Conservation (phyloP, 1,140 invertebrate genomes). For the Bilobella aurantiaca region DNA sequence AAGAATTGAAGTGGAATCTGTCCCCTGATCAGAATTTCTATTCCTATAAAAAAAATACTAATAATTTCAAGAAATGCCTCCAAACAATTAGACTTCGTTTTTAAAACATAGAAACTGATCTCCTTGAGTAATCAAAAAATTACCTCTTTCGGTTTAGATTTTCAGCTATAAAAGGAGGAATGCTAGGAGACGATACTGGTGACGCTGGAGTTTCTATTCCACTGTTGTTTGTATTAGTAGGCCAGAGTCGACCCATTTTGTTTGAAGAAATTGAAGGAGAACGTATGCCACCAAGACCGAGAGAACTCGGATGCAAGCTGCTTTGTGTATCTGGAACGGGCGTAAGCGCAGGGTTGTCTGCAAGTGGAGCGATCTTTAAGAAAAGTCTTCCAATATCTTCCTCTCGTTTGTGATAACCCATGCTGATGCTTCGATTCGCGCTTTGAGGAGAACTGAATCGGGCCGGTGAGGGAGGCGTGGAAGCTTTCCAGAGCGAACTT, state of each 20-base stretch:
- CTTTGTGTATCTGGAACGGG: neutral
- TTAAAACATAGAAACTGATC: too few relatives aligned
- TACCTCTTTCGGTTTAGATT: neutral
- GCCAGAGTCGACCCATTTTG: neutral
- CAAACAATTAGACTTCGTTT: too few relatives aligned
- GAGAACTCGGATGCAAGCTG: neutral
- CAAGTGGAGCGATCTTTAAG: neutral
- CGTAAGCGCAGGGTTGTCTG: neutral
- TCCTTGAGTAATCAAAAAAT: neutral
- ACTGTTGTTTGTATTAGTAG: neutral
- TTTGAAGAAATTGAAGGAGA: neutral
- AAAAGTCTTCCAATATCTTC: neutral
- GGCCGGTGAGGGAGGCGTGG: neutral
- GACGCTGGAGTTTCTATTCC: neutral
- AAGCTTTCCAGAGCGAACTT: neutral
- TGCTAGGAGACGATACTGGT: neutral
- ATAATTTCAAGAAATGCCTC: too few relatives aligned
- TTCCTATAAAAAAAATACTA: too few relatives aligned
- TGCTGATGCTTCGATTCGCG: neutral
- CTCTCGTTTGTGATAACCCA: neutral
- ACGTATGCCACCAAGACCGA: neutral
- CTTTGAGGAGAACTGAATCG: slow-evolving; percentile 1
- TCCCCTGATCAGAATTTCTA: too few relatives aligned
- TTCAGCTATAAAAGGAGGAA: neutral
- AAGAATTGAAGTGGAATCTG: too few relatives aligned